Base-by-base conservation (phyloP, 2,113 vertebrate genomes). In the Hyperoodon ampullatus region DNA sequence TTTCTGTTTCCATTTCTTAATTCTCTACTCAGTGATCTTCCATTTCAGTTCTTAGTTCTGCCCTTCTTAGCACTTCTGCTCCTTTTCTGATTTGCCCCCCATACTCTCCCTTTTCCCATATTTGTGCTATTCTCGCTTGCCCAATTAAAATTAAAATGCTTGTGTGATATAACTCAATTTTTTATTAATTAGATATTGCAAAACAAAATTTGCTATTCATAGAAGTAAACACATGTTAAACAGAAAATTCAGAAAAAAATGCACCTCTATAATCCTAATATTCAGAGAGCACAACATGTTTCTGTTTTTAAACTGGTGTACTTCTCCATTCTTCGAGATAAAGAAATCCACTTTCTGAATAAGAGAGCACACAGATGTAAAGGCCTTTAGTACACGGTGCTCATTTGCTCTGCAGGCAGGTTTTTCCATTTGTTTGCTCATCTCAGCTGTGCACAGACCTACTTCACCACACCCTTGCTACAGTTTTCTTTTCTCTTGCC, bases 391-490 rank as follows among this genome's bases (percentile, higher is more conserved):
- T 13, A 1, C 30, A 5, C 0, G 4, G 8, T 30, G 3, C 24
- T 60, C 10, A 33, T 12, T 21, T 50, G 18, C 24, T 26, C 23
- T 42, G 39, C 11, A 44, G 19, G n/a, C 78, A 53, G 3, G 1
- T 4, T 19, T 28, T 21, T 2, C 24, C 3, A 1, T 13, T 5
- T 19, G 24, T 2, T 7, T 2, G 3, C 13, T 15, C 7, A 2
- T 4, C 13, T 47, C 19, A 30, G 8, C 19, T 13, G 5, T 5
- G 14, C 9, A 5, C 9, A 1, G 2, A 35, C n/a, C 12, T 42
- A 9, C 58, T 19, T 58, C 18, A 44, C 10, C 16, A 26, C 0
- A 1, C 26, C 2, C 16, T 39, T 10, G 3, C 23, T 26, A 5
- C 14, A 19, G 23, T 63, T 60, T n/a, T 28, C 13, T 10, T 35